Base-by-base conservation (phyloP, 92 coral and sea anemone genomes). In the Heliopora coerulea region DNA sequence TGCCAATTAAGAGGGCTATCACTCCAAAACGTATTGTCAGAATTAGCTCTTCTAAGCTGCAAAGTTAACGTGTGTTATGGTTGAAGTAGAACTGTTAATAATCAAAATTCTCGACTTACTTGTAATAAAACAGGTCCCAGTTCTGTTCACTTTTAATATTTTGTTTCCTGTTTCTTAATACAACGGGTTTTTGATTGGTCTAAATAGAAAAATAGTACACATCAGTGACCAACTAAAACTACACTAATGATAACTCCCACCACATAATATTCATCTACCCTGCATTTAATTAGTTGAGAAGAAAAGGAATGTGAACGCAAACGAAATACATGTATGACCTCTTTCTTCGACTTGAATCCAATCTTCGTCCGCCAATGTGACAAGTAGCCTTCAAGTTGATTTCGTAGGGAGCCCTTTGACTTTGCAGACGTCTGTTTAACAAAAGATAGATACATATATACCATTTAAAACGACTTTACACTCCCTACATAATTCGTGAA, bases 321-420 rank as follows among this genome's bases (percentile, higher is more conserved):
- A n/a, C n/a, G n/a, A n/a, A 34, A 30, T 13, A 73, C 4, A 72
- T 7, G 5, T 14, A 19, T 85, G 79, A 93, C 98, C 35, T 93
- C 98, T 83, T 90, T 93, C 62, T 52, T 69, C n/a, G 96, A 91
- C 83, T 93, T 93, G 65, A 90, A 84, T 44, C 98, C 98, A 49
- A 93, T 84, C 84, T 93, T 93, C 4, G 96, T 89, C 64, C 96
- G 82, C 98, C 98, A 93, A 79, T 93, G 98, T 26, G 98, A 90
- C 33, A 93, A 61, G 58, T 85, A 89, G 0, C 86, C 83, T 50
- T 93, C 98, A 35, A 93, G 81, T 49, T 93, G 98, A 32, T 79
- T 88, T 46, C 88, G 88, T 48, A 85, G 86, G 12, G 75, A 28
- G 54, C 82, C 88, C 87, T 86, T 93, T 21, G 83, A 42, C 49